These are phyloP conservation scores for Aporophyla lueneburgensis DNA, from an alignment of 2,888 invertebrate species.

Conservation along the genomic window DNA sequence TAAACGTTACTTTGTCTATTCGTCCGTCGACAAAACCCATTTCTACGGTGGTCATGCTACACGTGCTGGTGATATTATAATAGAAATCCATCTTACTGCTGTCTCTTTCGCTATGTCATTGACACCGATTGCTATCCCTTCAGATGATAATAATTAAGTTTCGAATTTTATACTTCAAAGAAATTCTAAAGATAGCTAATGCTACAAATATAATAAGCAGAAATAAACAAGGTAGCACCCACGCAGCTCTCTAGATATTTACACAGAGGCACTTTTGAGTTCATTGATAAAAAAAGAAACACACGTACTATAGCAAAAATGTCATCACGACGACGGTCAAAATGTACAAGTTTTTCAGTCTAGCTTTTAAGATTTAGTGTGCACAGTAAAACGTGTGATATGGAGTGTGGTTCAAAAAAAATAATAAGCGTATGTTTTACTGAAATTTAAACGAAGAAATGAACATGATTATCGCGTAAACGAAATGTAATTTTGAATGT, in stretches of 20 bases:
- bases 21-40: no score
- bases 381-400: background rate
- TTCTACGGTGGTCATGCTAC: no score
- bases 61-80: background rate
- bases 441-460: background rate
- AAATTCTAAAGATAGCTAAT: slow-evolving; percentile 7
- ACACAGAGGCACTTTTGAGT: background rate
- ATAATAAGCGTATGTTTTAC: background rate
- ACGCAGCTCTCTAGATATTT: background rate
- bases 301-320: background rate
- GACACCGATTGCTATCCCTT: background rate
- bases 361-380: background rate
- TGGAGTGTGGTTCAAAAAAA: no score
- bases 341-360: background rate
- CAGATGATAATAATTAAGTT: background rate
- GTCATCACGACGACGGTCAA: background rate
- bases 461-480: background rate
- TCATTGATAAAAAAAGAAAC: background rate
- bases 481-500: background rate
- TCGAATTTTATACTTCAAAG: background rate
- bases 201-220: slow-evolving; percentile 2
- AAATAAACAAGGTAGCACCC: slow-evolving; percentile 1
- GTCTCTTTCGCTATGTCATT: background rate
- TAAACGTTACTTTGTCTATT: no score
- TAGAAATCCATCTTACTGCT: background rate